Base-by-base conservation (phyloP, 1,140 invertebrate species). In the Pygmarrhopalites habei region DNA sequence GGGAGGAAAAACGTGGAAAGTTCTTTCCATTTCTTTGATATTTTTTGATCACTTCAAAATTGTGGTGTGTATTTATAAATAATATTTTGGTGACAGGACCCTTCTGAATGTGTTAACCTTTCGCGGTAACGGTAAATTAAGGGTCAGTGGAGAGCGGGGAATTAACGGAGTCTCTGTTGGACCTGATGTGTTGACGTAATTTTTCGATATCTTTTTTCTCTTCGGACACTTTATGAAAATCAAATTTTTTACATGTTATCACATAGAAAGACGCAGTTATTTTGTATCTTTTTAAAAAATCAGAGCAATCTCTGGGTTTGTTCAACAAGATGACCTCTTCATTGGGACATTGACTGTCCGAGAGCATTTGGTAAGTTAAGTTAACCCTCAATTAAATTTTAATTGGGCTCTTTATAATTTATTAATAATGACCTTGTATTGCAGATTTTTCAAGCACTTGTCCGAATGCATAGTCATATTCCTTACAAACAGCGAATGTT, bases 271-370 rank as follows among this genome's bases (percentile, higher is more conserved):
- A n/a, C n/a, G n/a, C n/a, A n/a, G n/a, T n/a, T n/a, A n/a, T n/a
- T n/a, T n/a, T n/a, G n/a, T n/a, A n/a, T n/a, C n/a, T n/a, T n/a
- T n/a, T n/a, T n/a, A n/a, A n/a, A n/a, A n/a, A n/a, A n/a, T n/a
- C n/a, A n/a, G n/a, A n/a, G n/a, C 86, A 4, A 79, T 90, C 15
- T 92, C 89, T 62, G 95, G 92, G 0, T 98, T 98, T 72, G 92
- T 98, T 0, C 93, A 97, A 75, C 95, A 98, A 47, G 53, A 65
- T 66, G 92, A 95, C 76, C 75, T 95, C n/a, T 96, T 96, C 74
- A 87, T 95, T 62, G 90, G 89, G 1, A 92, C 88, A 0, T 77
- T 96, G n/a, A 95, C 92, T 0, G 91, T 94, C 2, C 80, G 81
- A 58, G 93, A 97, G 73, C 92, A 96, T 77, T 80, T 97, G 5